These are phyloP conservation scores for Shinisaurus crocodilurus DNA, from an alignment of 2,113 vertebrate species.

Conservation along the genomic window DNA sequence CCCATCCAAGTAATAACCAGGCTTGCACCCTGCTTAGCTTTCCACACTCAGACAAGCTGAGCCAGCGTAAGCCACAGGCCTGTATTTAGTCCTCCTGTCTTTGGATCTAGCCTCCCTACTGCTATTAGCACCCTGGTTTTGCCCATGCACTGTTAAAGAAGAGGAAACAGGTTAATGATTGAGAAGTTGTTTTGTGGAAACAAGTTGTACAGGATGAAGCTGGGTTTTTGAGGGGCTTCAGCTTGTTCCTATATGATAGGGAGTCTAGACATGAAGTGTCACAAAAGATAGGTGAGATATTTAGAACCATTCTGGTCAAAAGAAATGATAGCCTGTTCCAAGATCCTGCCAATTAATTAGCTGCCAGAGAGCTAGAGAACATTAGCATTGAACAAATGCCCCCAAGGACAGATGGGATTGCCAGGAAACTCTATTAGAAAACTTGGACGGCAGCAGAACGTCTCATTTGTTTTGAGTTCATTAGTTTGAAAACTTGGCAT, in stretches of 20 bases:
- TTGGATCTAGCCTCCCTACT: not conserved
- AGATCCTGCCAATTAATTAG: constrained; percentile 42
- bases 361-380: constrained; percentile 36
- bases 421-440: constrained; percentile 46
- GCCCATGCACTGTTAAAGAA: constrained; percentile 27
- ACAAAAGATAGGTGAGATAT: constrained; percentile 53
- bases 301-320: constrained; percentile 48
- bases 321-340: constrained; percentile 24
- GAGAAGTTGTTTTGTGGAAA: constrained; percentile 42
- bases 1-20: too few species aligned
- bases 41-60: too few species aligned
- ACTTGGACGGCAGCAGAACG: constrained; percentile 13
- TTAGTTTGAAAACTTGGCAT: constrained; percentile 70
- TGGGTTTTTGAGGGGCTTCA: not conserved
- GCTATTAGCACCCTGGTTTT: constrained; percentile 5
- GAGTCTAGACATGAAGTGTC: constrained; percentile 32
- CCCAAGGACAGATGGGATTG: constrained; percentile 38
- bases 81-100: not conserved
- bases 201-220: constrained; percentile 6
- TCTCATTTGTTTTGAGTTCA: constrained; percentile 47
- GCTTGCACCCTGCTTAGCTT: too few species aligned
- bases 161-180: not conserved
- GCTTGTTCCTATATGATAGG: constrained; percentile 29
- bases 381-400: constrained; percentile 30
- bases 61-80: too few species aligned